These are phyloP conservation scores for Hydrochoerus hydrochaeris DNA, from an alignment of 2,113 vertebrate species.

Conservation along the genomic window DNA sequence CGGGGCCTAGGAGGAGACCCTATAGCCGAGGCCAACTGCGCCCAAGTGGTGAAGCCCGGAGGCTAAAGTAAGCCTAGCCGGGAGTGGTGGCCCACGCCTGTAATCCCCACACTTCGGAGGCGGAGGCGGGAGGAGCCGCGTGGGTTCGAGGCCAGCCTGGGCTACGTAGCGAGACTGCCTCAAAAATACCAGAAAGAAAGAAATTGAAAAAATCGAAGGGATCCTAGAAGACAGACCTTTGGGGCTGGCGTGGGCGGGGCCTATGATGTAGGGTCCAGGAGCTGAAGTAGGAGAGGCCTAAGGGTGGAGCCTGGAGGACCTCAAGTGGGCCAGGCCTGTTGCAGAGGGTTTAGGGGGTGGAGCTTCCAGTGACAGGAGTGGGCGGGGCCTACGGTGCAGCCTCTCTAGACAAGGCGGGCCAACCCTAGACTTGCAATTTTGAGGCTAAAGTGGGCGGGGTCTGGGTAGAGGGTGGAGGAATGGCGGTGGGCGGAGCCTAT, in stretches of 20 bases:
- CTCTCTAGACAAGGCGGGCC: neutral
- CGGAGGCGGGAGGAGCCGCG: neutral
- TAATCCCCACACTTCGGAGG: neutral
- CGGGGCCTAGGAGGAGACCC: neutral
- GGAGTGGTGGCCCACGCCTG: neutral
- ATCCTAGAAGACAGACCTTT: neutral
- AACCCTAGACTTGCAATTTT: neutral
- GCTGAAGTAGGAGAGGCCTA: neutral
- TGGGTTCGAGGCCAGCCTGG: neutral
- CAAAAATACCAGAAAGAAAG: neutral
- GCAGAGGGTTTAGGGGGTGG: neutral
- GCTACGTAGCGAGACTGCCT: neutral
- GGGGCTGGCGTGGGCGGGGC: neutral
- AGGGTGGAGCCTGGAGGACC: neutral
- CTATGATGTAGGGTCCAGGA: fast-evolving
- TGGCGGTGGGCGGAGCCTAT: neutral
- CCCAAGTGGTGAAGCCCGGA: neutral
- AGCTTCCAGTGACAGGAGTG: neutral
- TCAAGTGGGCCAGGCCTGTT: neutral
- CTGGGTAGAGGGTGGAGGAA: neutral
- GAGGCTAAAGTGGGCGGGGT: neutral
- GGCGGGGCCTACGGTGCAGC: neutral
- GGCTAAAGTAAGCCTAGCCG: neutral
- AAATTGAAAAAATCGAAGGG: neutral
- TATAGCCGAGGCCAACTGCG: neutral